Conservation (phyloP, 2,797 vertebrate genomes). For the Cyclura pinguis region DNA sequence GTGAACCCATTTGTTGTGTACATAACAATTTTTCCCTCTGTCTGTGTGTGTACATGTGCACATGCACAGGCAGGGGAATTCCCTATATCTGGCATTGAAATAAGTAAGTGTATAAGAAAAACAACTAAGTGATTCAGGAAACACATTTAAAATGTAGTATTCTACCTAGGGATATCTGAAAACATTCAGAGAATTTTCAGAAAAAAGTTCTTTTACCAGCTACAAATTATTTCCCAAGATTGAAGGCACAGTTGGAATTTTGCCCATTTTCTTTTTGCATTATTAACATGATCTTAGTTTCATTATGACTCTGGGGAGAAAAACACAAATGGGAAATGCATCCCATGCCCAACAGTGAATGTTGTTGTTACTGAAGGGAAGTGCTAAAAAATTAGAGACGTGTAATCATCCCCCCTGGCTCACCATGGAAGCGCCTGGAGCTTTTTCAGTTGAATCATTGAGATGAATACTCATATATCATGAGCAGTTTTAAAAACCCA, state of each 20-base stretch:
- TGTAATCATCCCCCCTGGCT: background rate
- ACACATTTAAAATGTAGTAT: background rate
- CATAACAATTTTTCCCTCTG: too few species aligned
- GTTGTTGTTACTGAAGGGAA: background rate
- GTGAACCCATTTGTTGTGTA: too few species aligned
- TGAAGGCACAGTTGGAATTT: background rate
- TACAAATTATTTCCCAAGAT: background rate
- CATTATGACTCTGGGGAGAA: background rate
- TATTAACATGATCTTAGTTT: background rate
- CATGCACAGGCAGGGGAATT: too few species aligned
- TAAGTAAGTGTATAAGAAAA: background rate
- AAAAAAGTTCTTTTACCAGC: background rate
- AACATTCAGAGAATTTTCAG: background rate
- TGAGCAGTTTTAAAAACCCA: background rate
- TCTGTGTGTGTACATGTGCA: too few species aligned
- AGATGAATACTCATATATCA: too few species aligned
- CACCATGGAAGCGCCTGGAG: background rate
- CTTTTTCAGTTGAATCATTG: background rate
- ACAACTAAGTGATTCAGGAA: background rate
- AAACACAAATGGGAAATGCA: background rate
- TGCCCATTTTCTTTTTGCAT: background rate
- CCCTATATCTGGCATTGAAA: too few species aligned
- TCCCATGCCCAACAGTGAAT: too few species aligned
- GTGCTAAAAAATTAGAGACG: background rate
- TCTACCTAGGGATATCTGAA: background rate